phyloP scores from a whole-genome alignment of 1,140 invertebrate genomes.

The Trigoniulus corallinus region DNA sequence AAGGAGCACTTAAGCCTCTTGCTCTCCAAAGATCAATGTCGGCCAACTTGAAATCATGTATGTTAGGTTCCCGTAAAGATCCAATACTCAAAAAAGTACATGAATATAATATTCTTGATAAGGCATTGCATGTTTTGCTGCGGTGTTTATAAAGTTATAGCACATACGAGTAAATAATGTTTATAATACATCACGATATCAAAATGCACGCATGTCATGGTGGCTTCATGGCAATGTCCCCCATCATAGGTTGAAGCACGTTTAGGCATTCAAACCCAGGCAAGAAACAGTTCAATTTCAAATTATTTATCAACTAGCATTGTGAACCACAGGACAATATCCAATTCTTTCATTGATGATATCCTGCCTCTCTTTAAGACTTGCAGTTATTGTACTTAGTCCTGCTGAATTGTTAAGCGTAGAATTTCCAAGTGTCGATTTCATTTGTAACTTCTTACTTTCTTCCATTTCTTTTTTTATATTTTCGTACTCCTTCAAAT shows the following conservation, averaged over 20 bases:
- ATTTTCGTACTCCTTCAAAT: constrained; percentile 50
- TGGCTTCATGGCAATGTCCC: neutral
- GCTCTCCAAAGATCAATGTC: too few relatives aligned
- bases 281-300: neutral
- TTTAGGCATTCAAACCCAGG: neutral
- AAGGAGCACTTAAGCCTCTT: too few relatives aligned
- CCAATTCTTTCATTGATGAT: constrained; percentile 5
- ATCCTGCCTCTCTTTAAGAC: neutral
- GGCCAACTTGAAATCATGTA: too few relatives aligned
- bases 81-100: too few relatives aligned
- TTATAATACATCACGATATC: too few relatives aligned
- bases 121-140: too few relatives aligned
- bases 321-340: neutral
- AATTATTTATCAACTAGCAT: neutral
- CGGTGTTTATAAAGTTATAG: too few relatives aligned
- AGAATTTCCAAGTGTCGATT: neutral
- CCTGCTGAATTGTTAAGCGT: neutral
- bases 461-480: constrained; percentile 18
- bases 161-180: too few relatives aligned
- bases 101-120: too few relatives aligned
- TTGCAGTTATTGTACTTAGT: neutral
- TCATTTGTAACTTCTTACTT: constrained; percentile 10
- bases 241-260: neutral
- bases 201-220: neutral
- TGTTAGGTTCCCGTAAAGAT: too few relatives aligned